These are phyloP conservation scores for Chitala chitala DNA, from an alignment of 2,113 vertebrate genomes.

Conservation along the genomic window DNA sequence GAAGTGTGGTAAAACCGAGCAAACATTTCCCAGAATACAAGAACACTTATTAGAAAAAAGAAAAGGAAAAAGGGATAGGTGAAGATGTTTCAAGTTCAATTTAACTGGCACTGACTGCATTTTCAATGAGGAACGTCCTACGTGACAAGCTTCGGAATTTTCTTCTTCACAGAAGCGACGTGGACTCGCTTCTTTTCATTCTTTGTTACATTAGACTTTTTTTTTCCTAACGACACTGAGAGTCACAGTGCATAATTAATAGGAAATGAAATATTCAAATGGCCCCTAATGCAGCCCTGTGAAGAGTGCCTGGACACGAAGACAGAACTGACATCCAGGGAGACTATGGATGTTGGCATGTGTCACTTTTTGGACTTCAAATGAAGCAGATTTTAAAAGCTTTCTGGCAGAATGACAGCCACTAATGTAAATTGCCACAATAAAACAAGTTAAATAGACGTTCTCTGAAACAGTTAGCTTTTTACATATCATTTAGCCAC, in stretches of 20 bases:
- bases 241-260: conserved; percentile 99
- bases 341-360: conserved; percentile 81
- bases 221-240: conserved; percentile 91
- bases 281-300: conserved; percentile 97
- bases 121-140: conserved; percentile 88
- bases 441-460: conserved; percentile 72
- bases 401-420: conserved; percentile 68
- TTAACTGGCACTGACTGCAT: conserved; percentile 86
- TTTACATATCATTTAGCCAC: conserved; percentile 56
- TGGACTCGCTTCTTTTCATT: conserved; percentile 91
- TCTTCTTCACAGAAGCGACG: conserved; percentile 80
- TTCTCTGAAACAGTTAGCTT: conserved; percentile 57
- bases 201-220: conserved; percentile 99
- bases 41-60: conserved; percentile 45
- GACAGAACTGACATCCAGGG: conserved; percentile 69
- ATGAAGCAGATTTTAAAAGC: conserved; percentile 79
- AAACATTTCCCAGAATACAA: conserved; percentile 49
- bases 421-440: conserved; percentile 68
- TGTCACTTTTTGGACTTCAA: conserved; percentile 89
- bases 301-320: conserved; percentile 89
- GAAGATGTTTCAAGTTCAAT: conserved; percentile 87
- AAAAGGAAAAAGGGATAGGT: conserved; percentile 78
- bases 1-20: conserved; percentile 48
- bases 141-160: conserved; percentile 96
- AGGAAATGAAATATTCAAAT: conserved; percentile 99